Conservation (phyloP, 2,113 vertebrate species). For the Cyphomyrus plagiostoma region DNA sequence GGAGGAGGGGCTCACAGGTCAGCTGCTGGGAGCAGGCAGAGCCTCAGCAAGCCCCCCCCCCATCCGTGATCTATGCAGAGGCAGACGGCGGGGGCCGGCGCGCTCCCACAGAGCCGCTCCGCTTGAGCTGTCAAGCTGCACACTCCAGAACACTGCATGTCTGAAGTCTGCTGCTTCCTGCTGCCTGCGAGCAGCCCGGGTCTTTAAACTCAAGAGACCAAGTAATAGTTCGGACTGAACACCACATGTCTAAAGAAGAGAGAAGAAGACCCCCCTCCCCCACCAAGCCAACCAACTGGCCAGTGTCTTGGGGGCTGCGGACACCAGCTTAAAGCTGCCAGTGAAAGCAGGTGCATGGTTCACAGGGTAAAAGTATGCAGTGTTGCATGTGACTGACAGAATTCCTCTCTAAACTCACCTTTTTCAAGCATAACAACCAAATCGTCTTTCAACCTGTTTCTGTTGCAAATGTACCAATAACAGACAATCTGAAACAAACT, state of each 20-base stretch:
- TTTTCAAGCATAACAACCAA: background rate
- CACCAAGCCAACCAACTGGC: background rate
- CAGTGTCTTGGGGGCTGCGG: background rate
- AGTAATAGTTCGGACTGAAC: constrained; percentile 39
- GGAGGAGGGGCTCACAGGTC: background rate
- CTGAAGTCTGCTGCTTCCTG: background rate
- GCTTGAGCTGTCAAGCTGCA: background rate
- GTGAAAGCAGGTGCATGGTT: background rate
- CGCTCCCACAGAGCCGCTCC: background rate
- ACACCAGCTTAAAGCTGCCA: background rate
- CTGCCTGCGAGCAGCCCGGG: background rate
- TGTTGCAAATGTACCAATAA: background rate
- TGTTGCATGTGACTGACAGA: background rate
- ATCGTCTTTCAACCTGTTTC: background rate
- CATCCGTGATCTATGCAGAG: constrained; percentile 4
- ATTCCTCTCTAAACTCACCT: background rate
- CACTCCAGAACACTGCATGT: constrained; percentile 9
- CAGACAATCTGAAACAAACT: background rate
- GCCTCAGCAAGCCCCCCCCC: background rate
- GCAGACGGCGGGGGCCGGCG: background rate
- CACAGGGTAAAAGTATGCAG: background rate
- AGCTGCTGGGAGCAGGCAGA: background rate
- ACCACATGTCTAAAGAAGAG: constrained; percentile 17
- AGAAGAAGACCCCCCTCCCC: background rate
- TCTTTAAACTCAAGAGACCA: constrained; percentile 8